These are phyloP conservation scores for Stratiolaelaps scimitus DNA, from an alignment of 1,140 invertebrate genomes.

Conservation along the genomic window DNA sequence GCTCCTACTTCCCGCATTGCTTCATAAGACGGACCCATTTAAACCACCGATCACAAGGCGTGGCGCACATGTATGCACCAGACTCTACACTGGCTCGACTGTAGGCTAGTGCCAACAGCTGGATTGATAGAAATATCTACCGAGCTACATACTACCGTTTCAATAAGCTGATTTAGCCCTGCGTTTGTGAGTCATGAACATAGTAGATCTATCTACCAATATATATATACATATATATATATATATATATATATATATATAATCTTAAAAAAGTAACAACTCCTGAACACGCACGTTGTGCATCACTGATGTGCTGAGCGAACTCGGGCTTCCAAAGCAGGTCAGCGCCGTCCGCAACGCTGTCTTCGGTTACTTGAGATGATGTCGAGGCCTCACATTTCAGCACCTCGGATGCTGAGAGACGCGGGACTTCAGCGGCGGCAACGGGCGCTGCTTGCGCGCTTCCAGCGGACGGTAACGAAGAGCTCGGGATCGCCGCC, in stretches of 20 bases:
- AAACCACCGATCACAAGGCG: too few relatives aligned
- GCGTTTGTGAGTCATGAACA: background rate
- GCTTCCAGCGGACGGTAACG: conserved; percentile 32
- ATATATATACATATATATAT: background rate
- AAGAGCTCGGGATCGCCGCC: conserved; percentile 55
- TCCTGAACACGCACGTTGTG: background rate
- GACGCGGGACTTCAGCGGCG: background rate
- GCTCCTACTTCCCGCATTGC: too few relatives aligned
- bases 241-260: background rate
- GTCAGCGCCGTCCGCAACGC: conserved; percentile 38
- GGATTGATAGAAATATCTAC: too few relatives aligned
- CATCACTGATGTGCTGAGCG: conserved; percentile 34
- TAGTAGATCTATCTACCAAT: background rate
- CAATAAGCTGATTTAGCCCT: background rate
- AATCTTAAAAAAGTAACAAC: background rate
- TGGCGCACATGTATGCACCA: too few relatives aligned
- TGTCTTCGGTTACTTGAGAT: conserved; percentile 36
- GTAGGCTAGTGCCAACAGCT: too few relatives aligned
- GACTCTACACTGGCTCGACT: too few relatives aligned
- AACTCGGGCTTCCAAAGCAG: conserved; percentile 38
- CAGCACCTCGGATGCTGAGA: conserved; percentile 35
- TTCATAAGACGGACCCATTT: too few relatives aligned
- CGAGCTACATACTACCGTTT: background rate
- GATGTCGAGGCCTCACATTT: conserved; percentile 39
- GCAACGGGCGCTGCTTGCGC: background rate